Evolutionary conservation across 2,113 vertebrate species (phyloP), one percentile per base, ranked within the genome.

Genomic region (Morone chrysops): DNA sequence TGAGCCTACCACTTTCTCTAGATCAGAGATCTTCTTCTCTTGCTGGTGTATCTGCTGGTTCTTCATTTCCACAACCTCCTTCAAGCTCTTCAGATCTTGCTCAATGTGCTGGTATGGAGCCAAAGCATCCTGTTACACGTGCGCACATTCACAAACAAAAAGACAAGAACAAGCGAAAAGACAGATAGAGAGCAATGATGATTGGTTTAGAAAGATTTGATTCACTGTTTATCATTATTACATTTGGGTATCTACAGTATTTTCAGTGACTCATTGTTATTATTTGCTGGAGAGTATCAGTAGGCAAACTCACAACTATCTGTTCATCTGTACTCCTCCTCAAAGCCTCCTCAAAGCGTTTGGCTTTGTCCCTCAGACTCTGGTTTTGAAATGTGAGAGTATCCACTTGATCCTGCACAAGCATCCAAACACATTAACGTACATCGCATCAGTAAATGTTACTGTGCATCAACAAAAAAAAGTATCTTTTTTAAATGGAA

Each of bases 11-110:
- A 99, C 96, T 95, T 96, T 98, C 89, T 99, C 97, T 83, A 99
- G 92, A 65, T 99, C 97, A 48, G 97, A 94, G 12, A 99, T 99
- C 90, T 96, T 97, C 91, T 96, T 98, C 85, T 99, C 97, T 77
- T 99, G 98, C 56, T 98, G 95, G 85, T 98, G 98, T 79, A 99
- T 99, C 83, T 98, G 97, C 78, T 96, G 96, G 90, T 98, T 99
- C 93, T 99, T 99, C 97, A 99, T 97, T 90, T 99, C 97, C 43
- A 99, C 92, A 45, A 99, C 96, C 57, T 98, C 97, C 86, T 97
- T 98, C 82, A 99, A 92, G 80, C 98, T 99, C 89, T 95, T 96
- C 90, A 99, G 93, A 60, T 99, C 98, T 90, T 99, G 94, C 82
- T 99, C 97, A 78, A 99, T 96, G 92, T 99, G 97, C 87, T 97